Percentiles rank a stretch among this genome's conserved stretches.
Conservation (phyloP, 2,113 vertebrate species). For the Scortum barcoo region DNA sequence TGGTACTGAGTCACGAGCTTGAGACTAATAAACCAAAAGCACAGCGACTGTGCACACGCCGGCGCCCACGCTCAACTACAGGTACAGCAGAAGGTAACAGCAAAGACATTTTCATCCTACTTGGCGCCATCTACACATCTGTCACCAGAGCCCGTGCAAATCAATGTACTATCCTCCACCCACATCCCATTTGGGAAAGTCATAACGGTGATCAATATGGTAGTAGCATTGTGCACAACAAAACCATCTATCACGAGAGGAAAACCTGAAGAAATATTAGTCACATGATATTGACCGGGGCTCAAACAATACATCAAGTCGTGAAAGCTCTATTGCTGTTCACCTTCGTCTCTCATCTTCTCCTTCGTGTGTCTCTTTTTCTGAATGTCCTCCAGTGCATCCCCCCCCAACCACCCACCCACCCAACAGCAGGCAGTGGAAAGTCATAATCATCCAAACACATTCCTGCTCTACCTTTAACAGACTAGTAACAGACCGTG, state of each 20-base stretch:
- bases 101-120: constrained; percentile 30
- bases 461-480: constrained; percentile 61
- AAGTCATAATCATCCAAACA: constrained; percentile 71
- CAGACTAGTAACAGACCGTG: constrained; percentile 37
- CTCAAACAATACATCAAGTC: constrained; percentile 57
- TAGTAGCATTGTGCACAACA: constrained; percentile 33
- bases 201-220: constrained; percentile 69
- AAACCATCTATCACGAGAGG: constrained; percentile 66
- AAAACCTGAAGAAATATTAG: constrained; percentile 42
- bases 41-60: background rate
- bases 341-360: constrained; percentile 30
- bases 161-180: constrained; percentile 40
- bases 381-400: constrained; percentile 27
- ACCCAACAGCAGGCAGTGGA: constrained; percentile 42
- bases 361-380: constrained; percentile 32
- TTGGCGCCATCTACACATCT: constrained; percentile 23
- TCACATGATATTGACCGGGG: constrained; percentile 48
- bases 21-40: constrained; percentile 28
- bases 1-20: background rate
- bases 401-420: constrained; percentile 40
- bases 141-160: constrained; percentile 15
- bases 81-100: constrained; percentile 34
- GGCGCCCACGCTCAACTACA: constrained; percentile 21
- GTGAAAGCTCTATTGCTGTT: constrained; percentile 44
- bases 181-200: constrained; percentile 57